Evolutionary conservation across 2,113 vertebrate species (phyloP).

Genomic region (Microcebus lehilahytsara): DNA sequence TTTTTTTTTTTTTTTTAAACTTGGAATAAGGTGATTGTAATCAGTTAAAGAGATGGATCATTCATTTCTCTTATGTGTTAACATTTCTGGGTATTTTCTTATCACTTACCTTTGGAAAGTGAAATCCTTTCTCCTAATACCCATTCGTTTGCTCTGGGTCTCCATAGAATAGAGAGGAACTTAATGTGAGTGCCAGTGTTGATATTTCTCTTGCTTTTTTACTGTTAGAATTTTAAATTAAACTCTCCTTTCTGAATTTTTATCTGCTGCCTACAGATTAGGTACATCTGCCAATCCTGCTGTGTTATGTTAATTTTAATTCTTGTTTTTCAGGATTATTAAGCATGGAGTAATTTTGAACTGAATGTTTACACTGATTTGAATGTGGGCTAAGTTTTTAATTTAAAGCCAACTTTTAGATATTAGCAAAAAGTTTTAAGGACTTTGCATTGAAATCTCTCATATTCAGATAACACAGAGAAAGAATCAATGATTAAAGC

Average conservation of each 20-base stretch:
- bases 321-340: slow-evolving; percentile 55
- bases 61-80: neutral
- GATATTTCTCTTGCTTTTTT: slow-evolving; percentile 26
- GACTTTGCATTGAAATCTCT: neutral
- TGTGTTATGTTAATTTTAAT: slow-evolving; percentile 56
- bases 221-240: slow-evolving; percentile 65
- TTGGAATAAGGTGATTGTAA: neutral
- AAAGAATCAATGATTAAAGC: neutral
- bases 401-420: slow-evolving; percentile 33
- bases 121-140: neutral
- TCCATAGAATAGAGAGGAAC: neutral
- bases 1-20: neutral
- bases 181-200: neutral
- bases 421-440: slow-evolving; percentile 43
- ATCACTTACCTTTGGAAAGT: neutral
- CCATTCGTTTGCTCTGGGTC: slow-evolving; percentile 9
- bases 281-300: slow-evolving; percentile 36
- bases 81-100: neutral
- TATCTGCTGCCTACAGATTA: slow-evolving; percentile 25
- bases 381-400: slow-evolving; percentile 1
- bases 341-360: slow-evolving; percentile 42
- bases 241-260: slow-evolving; percentile 37
- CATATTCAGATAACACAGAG: neutral
- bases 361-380: slow-evolving; percentile 50
- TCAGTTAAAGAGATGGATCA: neutral